phyloP scores from a whole-genome alignment of 2,113 vertebrate genomes.

The Panurus biarmicus region DNA sequence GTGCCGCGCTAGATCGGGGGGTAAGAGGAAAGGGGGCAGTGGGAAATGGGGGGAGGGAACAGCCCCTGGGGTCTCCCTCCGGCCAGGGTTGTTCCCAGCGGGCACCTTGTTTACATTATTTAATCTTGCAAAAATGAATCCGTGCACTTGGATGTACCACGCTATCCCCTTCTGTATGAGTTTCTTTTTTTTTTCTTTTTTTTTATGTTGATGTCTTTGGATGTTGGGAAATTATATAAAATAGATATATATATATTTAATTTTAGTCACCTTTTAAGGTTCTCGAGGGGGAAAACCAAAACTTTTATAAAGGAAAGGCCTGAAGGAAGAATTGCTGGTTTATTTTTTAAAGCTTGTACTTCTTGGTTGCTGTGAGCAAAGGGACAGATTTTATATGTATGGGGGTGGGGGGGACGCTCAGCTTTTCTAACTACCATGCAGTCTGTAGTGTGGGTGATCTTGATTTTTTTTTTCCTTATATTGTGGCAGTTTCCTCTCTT shows the following conservation, averaged over 20 bases:
- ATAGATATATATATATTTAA: slow-evolving; percentile 50
- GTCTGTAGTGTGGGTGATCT: slow-evolving; percentile 60
- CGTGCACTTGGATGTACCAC: slow-evolving; percentile 74
- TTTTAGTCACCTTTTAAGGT: slow-evolving; percentile 62
- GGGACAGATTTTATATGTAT: slow-evolving; percentile 66
- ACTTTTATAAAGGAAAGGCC: slow-evolving; percentile 69
- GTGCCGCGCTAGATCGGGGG: slow-evolving; percentile 32
- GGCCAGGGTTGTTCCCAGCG: slow-evolving; percentile 43
- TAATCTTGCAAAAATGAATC: slow-evolving; percentile 72
- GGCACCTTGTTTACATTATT: slow-evolving; percentile 74
- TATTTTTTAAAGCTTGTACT: slow-evolving; percentile 71
- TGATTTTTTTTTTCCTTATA: slow-evolving; percentile 1
- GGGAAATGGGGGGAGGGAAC: not conserved
- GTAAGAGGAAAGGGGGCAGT: not conserved
- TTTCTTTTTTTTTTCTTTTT: not conserved
- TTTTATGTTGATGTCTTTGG: slow-evolving; percentile 65
- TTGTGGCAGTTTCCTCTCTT: slow-evolving; percentile 71
- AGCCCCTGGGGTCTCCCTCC: slow-evolving; percentile 15
- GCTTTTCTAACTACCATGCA: slow-evolving; percentile 63
- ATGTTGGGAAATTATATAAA: slow-evolving; percentile 50
- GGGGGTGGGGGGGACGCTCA: not conserved
- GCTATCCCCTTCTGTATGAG: slow-evolving; percentile 40
- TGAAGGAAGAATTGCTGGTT: slow-evolving; percentile 51
- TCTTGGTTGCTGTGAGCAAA: slow-evolving; percentile 68
- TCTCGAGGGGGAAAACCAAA: not conserved